phyloP scores from a whole-genome alignment of 1,140 invertebrate genomes.

The Dendroctonus ponderosae region DNA sequence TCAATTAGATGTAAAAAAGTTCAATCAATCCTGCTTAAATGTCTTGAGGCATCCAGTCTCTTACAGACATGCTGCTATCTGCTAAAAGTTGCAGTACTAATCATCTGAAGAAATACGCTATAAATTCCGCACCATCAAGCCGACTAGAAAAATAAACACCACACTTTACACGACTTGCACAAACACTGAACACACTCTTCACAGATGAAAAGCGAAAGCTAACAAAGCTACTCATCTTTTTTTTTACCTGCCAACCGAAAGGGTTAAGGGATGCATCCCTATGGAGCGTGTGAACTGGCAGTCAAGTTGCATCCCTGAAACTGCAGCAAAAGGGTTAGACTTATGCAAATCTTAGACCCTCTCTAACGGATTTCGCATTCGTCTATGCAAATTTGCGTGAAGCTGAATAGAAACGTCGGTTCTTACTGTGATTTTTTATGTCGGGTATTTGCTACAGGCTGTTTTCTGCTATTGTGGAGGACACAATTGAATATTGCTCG shows the following conservation, averaged over 20 bases:
- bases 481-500: slow-evolving; percentile 1
- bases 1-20: too few relatives aligned
- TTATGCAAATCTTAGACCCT: slow-evolving; percentile 21
- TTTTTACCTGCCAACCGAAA: not conserved
- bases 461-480: slow-evolving; percentile 10
- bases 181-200: slow-evolving; percentile 4
- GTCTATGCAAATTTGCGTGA: slow-evolving; percentile 15
- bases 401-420: slow-evolving; percentile 5
- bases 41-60: too few relatives aligned
- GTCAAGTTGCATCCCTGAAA: slow-evolving; percentile 25
- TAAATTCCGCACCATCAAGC: too few relatives aligned
- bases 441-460: slow-evolving; percentile 14
- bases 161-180: slow-evolving; percentile 1
- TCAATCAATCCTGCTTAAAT: too few relatives aligned
- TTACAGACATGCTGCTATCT: too few relatives aligned
- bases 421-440: slow-evolving; percentile 15
- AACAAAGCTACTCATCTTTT: slow-evolving; percentile 27
- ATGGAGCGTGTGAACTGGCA: slow-evolving; percentile 22
- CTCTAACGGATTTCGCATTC: slow-evolving; percentile 13
- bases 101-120: too few relatives aligned
- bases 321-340: slow-evolving; percentile 9
- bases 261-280: slow-evolving; percentile 18
- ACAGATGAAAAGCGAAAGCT: slow-evolving; percentile 20
- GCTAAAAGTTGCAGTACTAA: too few relatives aligned
- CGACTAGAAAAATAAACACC: not conserved